phyloP scores from a whole-genome alignment of 1,140 invertebrate species.

The Capitella teleta region DNA sequence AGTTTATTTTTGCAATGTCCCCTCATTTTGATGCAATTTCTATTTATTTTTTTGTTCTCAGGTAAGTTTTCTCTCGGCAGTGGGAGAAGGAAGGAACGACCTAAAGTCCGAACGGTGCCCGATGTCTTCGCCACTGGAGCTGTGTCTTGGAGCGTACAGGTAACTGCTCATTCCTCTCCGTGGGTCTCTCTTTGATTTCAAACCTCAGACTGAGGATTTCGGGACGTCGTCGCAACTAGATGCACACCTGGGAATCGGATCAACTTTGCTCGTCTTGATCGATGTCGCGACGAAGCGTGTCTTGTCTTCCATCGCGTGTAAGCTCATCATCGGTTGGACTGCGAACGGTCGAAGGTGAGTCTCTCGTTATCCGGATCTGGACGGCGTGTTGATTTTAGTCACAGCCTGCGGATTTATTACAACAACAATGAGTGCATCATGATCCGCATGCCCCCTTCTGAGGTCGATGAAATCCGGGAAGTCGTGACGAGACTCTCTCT shows the following conservation, averaged over 20 bases:
- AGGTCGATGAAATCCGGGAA: conserved; percentile 63
- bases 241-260: conserved; percentile 75
- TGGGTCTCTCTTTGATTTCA: too few species aligned
- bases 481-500: conserved; percentile 59
- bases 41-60: conserved; percentile 9
- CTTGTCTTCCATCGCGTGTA: conserved; percentile 74
- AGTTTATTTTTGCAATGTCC: conserved; percentile 18
- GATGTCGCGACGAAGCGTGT: conserved; percentile 66
- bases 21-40: background rate
- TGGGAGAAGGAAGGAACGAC: conserved; percentile 33
- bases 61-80: conserved; percentile 37
- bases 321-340: conserved; percentile 72
- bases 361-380: background rate
- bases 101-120: conserved; percentile 27
- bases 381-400: conserved; percentile 11
- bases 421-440: conserved; percentile 73
- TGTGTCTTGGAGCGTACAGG: conserved; percentile 33
- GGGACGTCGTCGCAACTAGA: conserved; percentile 58
- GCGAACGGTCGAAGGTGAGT: conserved; percentile 51
- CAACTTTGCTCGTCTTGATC: conserved; percentile 74
- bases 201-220: conserved; percentile 35
- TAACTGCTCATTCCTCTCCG: too few species aligned
- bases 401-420: conserved; percentile 46
- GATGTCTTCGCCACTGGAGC: conserved; percentile 34
- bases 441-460: conserved; percentile 45